Percentiles rank a stretch among this genome's conserved stretches.
Evolutionary conservation across 2,797 vertebrate genomes (phyloP).

Genomic region (Pseudochromis fuscus): DNA sequence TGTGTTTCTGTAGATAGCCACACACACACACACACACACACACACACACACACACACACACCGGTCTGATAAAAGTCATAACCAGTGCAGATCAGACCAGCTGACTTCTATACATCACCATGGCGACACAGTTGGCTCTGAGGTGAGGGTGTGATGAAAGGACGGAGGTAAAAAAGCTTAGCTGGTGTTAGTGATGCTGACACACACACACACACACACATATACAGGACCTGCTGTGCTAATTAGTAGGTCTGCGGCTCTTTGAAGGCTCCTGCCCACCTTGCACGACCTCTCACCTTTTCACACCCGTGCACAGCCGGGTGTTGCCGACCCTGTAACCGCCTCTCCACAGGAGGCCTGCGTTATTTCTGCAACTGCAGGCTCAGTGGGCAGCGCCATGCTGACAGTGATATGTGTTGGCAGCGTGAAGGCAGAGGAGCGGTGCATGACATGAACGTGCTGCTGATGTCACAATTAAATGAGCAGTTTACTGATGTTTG

Average conservation of each 20-base stretch:
- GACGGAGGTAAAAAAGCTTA: conserved; percentile 34
- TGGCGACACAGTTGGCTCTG: conserved; percentile 28
- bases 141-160: conserved; percentile 41
- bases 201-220: conserved; percentile 9
- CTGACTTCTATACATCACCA: conserved; percentile 47
- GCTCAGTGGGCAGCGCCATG: conserved; percentile 54
- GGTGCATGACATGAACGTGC: conserved; percentile 27
- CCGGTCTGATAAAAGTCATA: conserved; percentile 31
- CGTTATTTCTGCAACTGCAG: conserved; percentile 58
- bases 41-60: neutral
- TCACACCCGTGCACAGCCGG: conserved; percentile 11
- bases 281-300: conserved; percentile 34
- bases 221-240: conserved; percentile 33
- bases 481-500: too few relatives aligned
- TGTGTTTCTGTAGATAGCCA: conserved; percentile 5
- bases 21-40: conserved; percentile 15
- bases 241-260: conserved; percentile 48
- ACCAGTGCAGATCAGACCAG: conserved; percentile 33
- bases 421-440: conserved; percentile 58
- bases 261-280: conserved; percentile 56
- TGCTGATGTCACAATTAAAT: conserved; percentile 11
- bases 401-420: conserved; percentile 72
- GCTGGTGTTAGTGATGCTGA: conserved; percentile 21
- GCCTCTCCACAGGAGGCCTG: conserved; percentile 44
- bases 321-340: conserved; percentile 18